Conservation (phyloP, 2,113 vertebrate species). For the Sinocyclocheilus maitianheensis region DNA sequence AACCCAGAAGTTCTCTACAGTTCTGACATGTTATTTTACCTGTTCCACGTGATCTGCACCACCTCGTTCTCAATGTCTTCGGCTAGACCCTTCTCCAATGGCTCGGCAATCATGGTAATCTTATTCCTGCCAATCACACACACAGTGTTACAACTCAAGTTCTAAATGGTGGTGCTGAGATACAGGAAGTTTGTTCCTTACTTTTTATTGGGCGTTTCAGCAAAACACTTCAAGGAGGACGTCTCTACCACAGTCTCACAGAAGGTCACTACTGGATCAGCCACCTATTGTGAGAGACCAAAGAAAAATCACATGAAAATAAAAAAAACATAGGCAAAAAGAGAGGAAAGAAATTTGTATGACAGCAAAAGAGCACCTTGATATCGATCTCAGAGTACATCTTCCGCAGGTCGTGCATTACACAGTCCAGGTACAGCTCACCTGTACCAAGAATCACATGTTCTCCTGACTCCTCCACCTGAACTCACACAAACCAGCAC, state of each 20-base stretch:
- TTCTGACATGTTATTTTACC: slow-evolving; percentile 68
- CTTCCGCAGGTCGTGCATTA: slow-evolving; percentile 98
- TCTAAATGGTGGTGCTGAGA: background rate
- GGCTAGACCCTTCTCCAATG: slow-evolving; percentile 94
- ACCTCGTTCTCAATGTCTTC: slow-evolving; percentile 99
- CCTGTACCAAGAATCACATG: slow-evolving; percentile 96
- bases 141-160: background rate
- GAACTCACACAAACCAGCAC: slow-evolving; percentile 40
- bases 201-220: slow-evolving; percentile 99
- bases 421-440: slow-evolving; percentile 97
- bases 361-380: slow-evolving; percentile 76
- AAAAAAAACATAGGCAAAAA: background rate
- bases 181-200: slow-evolving; percentile 61
- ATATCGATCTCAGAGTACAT: slow-evolving; percentile 99
- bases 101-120: slow-evolving; percentile 99
- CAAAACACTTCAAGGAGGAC: slow-evolving; percentile 97
- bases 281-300: slow-evolving; percentile 77
- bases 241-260: slow-evolving; percentile 98
- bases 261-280: slow-evolving; percentile 96
- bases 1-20: background rate
- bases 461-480: slow-evolving; percentile 98
- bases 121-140: slow-evolving; percentile 84
- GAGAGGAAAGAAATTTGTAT: background rate
- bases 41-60: slow-evolving; percentile 99
- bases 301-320: background rate